Evolutionary conservation across 2,797 vertebrate species (phyloP).

Genomic region (Vireo griseus): DNA sequence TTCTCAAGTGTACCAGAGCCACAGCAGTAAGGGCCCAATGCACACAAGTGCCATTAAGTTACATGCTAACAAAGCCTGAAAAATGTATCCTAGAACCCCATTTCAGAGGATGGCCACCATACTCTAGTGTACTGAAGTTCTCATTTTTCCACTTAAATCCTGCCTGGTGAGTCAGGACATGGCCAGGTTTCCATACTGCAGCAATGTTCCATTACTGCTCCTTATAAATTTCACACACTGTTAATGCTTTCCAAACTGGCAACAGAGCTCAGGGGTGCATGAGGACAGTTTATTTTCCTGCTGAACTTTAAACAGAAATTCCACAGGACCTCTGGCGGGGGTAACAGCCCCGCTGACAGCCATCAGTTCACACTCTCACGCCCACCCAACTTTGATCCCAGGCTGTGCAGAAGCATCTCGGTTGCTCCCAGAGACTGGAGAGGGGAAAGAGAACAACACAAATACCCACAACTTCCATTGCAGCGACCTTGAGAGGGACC

Average conservation of each 20-base stretch:
- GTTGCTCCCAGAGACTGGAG: neutral
- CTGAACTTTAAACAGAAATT: conserved; percentile 41
- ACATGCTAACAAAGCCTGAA: neutral
- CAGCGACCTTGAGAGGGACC: neutral
- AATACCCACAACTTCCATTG: neutral
- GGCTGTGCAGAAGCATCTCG: rapidly evolving
- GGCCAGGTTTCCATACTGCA: conserved; percentile 20
- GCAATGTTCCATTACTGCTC: conserved; percentile 41
- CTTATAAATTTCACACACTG: conserved; percentile 54
- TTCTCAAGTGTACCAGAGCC: neutral
- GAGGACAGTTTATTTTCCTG: conserved; percentile 42
- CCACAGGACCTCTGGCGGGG: neutral
- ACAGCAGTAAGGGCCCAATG: neutral
- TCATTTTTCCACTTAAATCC: conserved; percentile 9
- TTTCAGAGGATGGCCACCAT: neutral
- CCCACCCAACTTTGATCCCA: neutral
- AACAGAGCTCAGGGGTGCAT: conserved; percentile 7
- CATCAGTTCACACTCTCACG: neutral
- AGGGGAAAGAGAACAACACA: neutral
- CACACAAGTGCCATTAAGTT: conserved; percentile 26
- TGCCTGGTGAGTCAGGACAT: conserved; percentile 46
- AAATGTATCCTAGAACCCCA: neutral
- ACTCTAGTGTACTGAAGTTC: neutral
- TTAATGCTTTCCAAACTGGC: conserved; percentile 42
- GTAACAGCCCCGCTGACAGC: neutral